A percentile compares a stretch with the other conserved stretches of the same genome.
These are phyloP conservation scores for Esox lucius DNA, from an alignment of 2,797 vertebrate genomes.

Conservation along the genomic window DNA sequence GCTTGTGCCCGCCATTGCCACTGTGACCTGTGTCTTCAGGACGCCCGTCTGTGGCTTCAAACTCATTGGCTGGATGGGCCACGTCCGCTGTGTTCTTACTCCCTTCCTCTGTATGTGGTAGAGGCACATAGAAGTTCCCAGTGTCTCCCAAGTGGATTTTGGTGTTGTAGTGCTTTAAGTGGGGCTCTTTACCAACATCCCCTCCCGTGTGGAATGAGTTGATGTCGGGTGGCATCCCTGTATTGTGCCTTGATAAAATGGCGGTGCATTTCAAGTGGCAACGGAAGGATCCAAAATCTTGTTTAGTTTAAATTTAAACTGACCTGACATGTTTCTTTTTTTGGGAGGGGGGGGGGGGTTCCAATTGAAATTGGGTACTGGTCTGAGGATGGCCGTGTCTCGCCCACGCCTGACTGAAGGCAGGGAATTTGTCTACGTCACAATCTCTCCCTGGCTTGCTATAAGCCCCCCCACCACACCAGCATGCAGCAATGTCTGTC, in stretches of 20 bases:
- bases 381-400: neutral
- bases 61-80: neutral
- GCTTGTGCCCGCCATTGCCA: neutral
- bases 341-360: neutral
- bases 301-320: conserved; percentile 36
- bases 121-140: neutral
- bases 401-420: conserved; percentile 64
- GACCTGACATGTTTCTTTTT: neutral
- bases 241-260: conserved; percentile 57
- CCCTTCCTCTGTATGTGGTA: too few relatives aligned
- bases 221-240: conserved; percentile 28
- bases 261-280: conserved; percentile 38
- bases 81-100: neutral
- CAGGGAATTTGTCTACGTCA: conserved; percentile 71
- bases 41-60: neutral
- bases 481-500: conserved; percentile 6
- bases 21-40: neutral
- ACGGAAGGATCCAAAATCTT: neutral
- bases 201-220: neutral
- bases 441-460: conserved; percentile 31
- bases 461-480: conserved; percentile 46
- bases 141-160: neutral
- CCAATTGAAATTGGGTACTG: neutral
- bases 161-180: neutral
- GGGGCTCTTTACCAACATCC: too few relatives aligned